These are phyloP conservation scores for Addax nasomaculatus DNA, from an alignment of 2,113 vertebrate species.

Conservation along the genomic window DNA sequence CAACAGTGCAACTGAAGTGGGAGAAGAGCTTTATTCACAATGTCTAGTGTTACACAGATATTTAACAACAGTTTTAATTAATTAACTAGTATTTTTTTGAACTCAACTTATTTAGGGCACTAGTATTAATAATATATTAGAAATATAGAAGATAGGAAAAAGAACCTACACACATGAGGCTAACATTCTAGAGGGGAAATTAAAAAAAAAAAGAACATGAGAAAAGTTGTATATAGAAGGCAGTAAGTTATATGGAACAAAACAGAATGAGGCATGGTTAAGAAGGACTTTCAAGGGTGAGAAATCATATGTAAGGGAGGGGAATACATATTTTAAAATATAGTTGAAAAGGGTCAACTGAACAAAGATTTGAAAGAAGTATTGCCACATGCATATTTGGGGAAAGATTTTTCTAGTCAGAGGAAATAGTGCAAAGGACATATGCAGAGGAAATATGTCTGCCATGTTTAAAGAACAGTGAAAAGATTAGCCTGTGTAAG, in stretches of 20 bases:
- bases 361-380: not conserved
- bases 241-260: not conserved
- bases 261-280: not conserved
- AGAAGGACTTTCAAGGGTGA: not conserved
- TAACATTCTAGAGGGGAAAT: not conserved
- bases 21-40: not conserved
- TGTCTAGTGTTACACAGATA: not conserved
- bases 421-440: not conserved
- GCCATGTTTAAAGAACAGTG: not conserved
- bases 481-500: not conserved
- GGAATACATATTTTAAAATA: not conserved
- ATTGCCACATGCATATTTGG: not conserved
- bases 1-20: not conserved
- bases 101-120: not conserved
- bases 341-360: not conserved
- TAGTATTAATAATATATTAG: not conserved
- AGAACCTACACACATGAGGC: not conserved
- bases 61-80: not conserved
- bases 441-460: not conserved
- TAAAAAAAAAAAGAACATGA: not conserved
- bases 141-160: not conserved
- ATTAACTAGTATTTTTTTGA: not conserved
- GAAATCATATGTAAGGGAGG: not conserved
- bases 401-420: not conserved
- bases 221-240: not conserved